Evolutionary conservation across 2,113 vertebrate genomes (phyloP), one percentile per base, ranked within the genome.

Genomic region (Elachura formosa): DNA sequence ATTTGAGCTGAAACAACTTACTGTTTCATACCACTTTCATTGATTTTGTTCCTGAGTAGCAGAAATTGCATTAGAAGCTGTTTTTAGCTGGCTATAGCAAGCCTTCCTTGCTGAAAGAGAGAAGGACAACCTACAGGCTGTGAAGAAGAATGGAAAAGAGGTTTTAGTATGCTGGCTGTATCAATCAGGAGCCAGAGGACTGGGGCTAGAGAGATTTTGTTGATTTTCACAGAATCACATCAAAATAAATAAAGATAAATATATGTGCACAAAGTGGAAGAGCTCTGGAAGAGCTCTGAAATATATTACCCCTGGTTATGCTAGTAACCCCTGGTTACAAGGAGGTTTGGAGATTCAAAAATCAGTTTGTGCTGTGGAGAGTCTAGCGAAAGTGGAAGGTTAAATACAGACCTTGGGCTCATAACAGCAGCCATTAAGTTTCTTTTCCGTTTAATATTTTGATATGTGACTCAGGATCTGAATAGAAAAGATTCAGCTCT

Each of bases 401-500:
- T 51, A 52, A 61, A 61, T 36, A 28, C 3, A 54, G 24, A 2
- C 29, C 19, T 82, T 66, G 49, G 15, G 3, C 12, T 89, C 9
- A 23, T 1, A n/a, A 24, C 10, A 87, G 26, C 6, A n/a, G n/a
- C 16, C 0, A 0, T 36, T 61, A 79, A 40, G 12, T 49, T 81
- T 63, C 13, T 29, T 80, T 93, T 76, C 58, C 80, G 5, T 64
- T 76, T 33, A 52, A 36, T 29, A 29, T 7, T 41, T 10, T 40
- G 55, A 54, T 5, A 63, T 72, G 29, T 31, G 10, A 16, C 41
- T 71, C 14, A 51, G 38, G 33, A 40, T 49, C 24, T 81, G 19
- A 77, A 55, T 6, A 34, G 33, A 36, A 49, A 63, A 66, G 14
- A 29, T 38, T 62, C 10, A 58, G 11, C 14, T 18, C 45, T 45